phyloP scores from a whole-genome alignment of 2,797 vertebrate genomes.

The Spea hammondii region DNA sequence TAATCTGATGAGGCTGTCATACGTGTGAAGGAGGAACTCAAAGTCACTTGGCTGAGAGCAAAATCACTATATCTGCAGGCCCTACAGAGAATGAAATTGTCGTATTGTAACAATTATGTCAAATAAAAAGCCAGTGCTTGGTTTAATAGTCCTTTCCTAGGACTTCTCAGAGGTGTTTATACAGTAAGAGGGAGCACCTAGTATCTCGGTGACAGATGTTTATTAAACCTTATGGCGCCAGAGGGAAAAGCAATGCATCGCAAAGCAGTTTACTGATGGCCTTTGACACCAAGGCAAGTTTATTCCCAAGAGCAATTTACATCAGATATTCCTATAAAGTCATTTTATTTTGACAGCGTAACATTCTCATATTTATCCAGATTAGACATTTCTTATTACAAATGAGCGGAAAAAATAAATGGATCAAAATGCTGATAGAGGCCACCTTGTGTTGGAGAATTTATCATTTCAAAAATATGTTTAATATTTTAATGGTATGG shows the following conservation, averaged over 20 bases:
- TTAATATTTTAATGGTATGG: no score
- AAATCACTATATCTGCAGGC: slow-evolving; percentile 18
- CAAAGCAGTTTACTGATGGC: slow-evolving; percentile 36
- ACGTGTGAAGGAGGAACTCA: slow-evolving; percentile 36
- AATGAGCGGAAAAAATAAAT: not conserved
- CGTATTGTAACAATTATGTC: slow-evolving; percentile 37
- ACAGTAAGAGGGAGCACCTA: slow-evolving; percentile 7
- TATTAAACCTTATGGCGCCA: slow-evolving; percentile 44
- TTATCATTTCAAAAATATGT: no score
- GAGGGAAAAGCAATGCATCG: slow-evolving; percentile 43
- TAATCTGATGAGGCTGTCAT: slow-evolving; percentile 41
- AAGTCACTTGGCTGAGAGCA: slow-evolving; percentile 25
- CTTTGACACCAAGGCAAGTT: slow-evolving; percentile 37
- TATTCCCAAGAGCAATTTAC: slow-evolving; percentile 34
- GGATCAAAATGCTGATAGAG: not conserved
- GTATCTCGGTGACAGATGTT: slow-evolving; percentile 43
- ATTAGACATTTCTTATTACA: not conserved
- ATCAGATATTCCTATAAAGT: slow-evolving; percentile 35
- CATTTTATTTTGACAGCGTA: slow-evolving; percentile 35
- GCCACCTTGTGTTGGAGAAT: no score
- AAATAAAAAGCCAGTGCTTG: slow-evolving; percentile 13
- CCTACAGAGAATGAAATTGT: slow-evolving; percentile 35
- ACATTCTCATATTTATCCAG: slow-evolving; percentile 9
- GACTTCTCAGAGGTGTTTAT: slow-evolving; percentile 38
- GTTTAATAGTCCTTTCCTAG: slow-evolving; percentile 23